phyloP scores from a whole-genome alignment of 2,888 invertebrate species.

The Euproctis similis region DNA sequence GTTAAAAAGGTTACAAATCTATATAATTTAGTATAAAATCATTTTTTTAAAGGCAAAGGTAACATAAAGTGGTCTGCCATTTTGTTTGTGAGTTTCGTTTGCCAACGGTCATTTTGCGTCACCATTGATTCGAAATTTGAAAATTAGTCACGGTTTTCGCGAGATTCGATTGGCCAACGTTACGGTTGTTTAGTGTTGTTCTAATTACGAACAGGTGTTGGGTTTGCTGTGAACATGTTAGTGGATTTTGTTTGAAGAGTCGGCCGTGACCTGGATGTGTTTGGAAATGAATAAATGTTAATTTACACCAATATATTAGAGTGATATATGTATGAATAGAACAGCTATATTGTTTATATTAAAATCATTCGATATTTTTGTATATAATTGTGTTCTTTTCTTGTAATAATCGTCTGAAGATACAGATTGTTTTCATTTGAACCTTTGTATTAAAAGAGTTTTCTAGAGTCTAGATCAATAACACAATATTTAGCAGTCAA shows the following conservation, averaged over 20 bases:
- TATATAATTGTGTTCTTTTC: too few relatives aligned
- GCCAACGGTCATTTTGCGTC: constrained; percentile 47
- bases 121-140: constrained; percentile 19
- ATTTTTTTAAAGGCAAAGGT: too few relatives aligned
- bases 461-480: too few relatives aligned
- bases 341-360: too few relatives aligned
- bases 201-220: constrained; percentile 25
- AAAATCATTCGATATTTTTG: too few relatives aligned
- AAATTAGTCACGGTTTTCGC: constrained; percentile 17
- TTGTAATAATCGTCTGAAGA: too few relatives aligned
- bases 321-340: too few relatives aligned
- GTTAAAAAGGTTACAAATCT: constrained; percentile 72
- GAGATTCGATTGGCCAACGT: constrained; percentile 18
- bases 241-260: constrained; percentile 8
- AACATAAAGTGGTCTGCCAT: too few relatives aligned
- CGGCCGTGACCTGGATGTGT: constrained; percentile 11
- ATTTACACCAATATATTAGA: too few relatives aligned
- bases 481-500: too few relatives aligned
- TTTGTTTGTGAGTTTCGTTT: constrained; percentile 40
- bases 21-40: constrained; percentile 35
- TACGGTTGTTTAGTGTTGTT: constrained; percentile 16
- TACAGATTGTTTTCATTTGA: too few relatives aligned
- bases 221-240: constrained; percentile 7
- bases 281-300: constrained; percentile 2
- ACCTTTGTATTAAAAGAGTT: too few relatives aligned